Percentiles rank a stretch among this genome's conserved stretches.
Conservation (phyloP, 2,888 invertebrate genomes). For the Boloria selene region DNA sequence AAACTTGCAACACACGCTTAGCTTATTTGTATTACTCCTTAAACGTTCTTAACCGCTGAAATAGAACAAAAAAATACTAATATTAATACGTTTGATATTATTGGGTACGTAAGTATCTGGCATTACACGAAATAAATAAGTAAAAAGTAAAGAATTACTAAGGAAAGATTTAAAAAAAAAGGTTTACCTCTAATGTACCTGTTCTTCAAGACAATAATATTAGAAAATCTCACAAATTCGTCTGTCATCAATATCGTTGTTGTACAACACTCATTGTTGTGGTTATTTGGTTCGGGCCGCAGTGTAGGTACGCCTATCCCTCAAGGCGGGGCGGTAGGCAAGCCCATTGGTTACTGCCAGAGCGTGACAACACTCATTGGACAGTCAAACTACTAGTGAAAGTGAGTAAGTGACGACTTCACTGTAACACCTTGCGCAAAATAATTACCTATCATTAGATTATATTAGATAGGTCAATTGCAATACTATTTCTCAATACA, state of each 20-base stretch:
- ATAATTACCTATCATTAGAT: constrained; percentile 53
- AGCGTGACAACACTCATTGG: constrained; percentile 79
- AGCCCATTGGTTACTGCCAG: constrained; percentile 75
- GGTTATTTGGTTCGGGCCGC: constrained; percentile 58
- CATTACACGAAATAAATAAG: no score
- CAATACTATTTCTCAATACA: constrained; percentile 41
- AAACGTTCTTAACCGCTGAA: neutral
- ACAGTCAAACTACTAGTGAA: constrained; percentile 72
- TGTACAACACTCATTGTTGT: constrained; percentile 45
- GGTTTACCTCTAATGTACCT: no score
- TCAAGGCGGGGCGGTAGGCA: constrained; percentile 72
- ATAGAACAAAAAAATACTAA: no score
- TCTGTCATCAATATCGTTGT: neutral
- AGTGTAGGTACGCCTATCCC: constrained; percentile 65
- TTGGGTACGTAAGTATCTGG: no score
- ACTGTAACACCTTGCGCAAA: constrained; percentile 67
- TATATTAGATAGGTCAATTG: constrained; percentile 53
- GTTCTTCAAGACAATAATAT: neutral
- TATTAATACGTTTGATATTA: no score
- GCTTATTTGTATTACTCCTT: constrained; percentile 6
- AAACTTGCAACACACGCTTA: constrained; percentile 50
- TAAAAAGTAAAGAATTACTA: no score
- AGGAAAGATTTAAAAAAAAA: no score
- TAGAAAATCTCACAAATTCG: neutral
- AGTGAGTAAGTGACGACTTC: constrained; percentile 77